These are phyloP conservation scores for Zosterops lateralis DNA, from an alignment of 2,113 vertebrate genomes.

Conservation along the genomic window DNA sequence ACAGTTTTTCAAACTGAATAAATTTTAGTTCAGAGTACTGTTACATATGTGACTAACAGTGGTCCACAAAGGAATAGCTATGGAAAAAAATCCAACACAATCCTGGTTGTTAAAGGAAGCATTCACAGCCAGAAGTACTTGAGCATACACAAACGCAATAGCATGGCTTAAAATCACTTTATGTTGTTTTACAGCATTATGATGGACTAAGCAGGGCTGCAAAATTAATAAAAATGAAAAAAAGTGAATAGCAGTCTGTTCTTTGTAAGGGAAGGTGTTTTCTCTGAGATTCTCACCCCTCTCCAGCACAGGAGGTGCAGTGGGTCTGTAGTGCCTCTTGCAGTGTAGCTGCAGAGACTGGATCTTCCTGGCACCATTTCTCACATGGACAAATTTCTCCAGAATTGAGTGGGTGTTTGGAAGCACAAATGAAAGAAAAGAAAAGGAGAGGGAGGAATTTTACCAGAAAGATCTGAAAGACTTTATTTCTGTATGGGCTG, in stretches of 20 bases:
- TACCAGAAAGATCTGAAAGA: background rate
- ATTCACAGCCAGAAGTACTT: background rate
- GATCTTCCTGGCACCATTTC: background rate
- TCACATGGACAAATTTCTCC: background rate
- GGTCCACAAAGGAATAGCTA: background rate
- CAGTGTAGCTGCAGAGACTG: background rate
- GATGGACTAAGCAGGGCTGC: background rate
- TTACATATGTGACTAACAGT: background rate
- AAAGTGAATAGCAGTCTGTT: background rate
- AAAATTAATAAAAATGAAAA: background rate
- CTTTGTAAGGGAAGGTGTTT: background rate
- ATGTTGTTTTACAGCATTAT: background rate
- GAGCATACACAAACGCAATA: background rate
- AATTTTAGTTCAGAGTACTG: background rate
- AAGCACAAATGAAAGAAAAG: background rate
- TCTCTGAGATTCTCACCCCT: background rate
- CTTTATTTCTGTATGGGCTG: fast-evolving
- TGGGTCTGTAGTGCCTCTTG: background rate
- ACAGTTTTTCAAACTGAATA: background rate
- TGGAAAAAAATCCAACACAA: background rate
- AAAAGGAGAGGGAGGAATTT: background rate
- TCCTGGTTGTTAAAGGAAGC: background rate
- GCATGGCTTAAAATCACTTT: background rate
- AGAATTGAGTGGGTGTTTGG: background rate
- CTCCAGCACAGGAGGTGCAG: background rate